These are phyloP conservation scores for Panulirus ornatus DNA, from an alignment of 1,140 invertebrate genomes.

Conservation along the genomic window DNA sequence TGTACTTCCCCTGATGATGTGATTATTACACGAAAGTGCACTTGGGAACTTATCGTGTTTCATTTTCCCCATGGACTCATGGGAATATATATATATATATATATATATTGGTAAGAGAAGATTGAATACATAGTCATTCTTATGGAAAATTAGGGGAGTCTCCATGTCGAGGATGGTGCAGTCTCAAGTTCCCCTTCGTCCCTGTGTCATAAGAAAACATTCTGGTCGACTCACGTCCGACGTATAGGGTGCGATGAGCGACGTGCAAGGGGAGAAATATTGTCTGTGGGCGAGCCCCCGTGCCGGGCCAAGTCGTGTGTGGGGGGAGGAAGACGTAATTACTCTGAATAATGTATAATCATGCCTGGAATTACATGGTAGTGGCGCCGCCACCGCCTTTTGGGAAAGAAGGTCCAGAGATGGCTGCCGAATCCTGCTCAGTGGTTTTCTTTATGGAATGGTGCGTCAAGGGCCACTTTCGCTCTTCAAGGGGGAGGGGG, in stretches of 20 bases:
- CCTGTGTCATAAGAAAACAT: not conserved
- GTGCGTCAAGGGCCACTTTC: not conserved
- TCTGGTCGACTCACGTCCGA: not conserved
- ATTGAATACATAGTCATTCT: too few species aligned
- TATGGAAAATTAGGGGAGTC: too few species aligned
- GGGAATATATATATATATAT: too few species aligned
- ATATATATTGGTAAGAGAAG: too few species aligned
- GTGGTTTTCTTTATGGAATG: not conserved
- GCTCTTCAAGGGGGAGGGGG: not conserved
- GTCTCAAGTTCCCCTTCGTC: too few species aligned
- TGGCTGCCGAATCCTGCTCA: not conserved
- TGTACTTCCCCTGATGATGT: too few species aligned
- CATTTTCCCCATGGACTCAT: too few species aligned
- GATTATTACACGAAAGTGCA: too few species aligned
- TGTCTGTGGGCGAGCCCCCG: not conserved
- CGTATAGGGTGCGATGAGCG: not conserved
- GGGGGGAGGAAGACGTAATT: constrained; percentile 18
- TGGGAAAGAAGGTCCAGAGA: not conserved
- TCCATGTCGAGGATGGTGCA: too few species aligned
- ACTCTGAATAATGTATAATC: constrained; percentile 23
- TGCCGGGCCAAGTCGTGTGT: not conserved
- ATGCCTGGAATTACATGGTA: not conserved
- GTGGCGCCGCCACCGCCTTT: not conserved
- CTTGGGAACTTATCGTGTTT: too few species aligned
- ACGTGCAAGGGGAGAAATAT: constrained; percentile 6